Evolutionary conservation across 1,140 invertebrate species (phyloP).

Genomic region (Elymnias hypermnestra): DNA sequence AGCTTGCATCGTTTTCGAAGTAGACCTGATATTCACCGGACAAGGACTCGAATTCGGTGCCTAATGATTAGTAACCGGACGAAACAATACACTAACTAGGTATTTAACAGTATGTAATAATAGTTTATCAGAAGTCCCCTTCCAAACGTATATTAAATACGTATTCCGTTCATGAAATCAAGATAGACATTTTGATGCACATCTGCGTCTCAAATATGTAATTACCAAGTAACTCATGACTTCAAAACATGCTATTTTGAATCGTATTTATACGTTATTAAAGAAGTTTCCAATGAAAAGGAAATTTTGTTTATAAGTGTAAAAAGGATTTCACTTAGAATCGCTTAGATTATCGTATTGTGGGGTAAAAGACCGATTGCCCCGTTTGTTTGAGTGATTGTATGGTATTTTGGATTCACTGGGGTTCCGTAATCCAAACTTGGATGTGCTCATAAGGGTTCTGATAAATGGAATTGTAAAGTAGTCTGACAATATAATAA

Average conservation of each 20-base stretch:
- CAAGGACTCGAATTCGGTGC: no score
- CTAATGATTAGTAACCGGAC: no score
- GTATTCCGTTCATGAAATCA: conserved; percentile 56
- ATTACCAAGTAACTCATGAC: conserved; percentile 16
- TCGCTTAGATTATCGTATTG: conserved; percentile 22
- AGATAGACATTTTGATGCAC: conserved; percentile 53
- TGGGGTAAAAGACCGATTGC: conserved; percentile 6
- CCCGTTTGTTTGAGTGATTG: conserved; percentile 19
- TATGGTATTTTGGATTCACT: conserved; percentile 11
- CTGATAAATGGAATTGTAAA: conserved; percentile 46
- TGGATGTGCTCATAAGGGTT: conserved; percentile 24
- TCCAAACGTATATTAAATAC: conserved; percentile 68
- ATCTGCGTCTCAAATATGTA: conserved; percentile 38
- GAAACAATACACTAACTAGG: no score
- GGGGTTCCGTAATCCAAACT: conserved; percentile 29
- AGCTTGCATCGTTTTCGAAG: no score
- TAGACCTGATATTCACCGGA: no score
- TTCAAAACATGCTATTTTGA: conserved; percentile 16
- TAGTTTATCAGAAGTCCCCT: no score
- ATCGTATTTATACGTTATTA: conserved; percentile 21
- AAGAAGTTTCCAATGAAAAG: conserved; percentile 1
- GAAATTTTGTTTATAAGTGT: conserved; percentile 16
- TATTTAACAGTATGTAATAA: no score
- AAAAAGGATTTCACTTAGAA: conserved; percentile 48
- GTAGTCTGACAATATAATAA: conserved; percentile 44